Evolutionary conservation across 2,888 invertebrate genomes (phyloP), one percentile per base, ranked within the genome.

Genomic region (Calameuta filiformis): DNA sequence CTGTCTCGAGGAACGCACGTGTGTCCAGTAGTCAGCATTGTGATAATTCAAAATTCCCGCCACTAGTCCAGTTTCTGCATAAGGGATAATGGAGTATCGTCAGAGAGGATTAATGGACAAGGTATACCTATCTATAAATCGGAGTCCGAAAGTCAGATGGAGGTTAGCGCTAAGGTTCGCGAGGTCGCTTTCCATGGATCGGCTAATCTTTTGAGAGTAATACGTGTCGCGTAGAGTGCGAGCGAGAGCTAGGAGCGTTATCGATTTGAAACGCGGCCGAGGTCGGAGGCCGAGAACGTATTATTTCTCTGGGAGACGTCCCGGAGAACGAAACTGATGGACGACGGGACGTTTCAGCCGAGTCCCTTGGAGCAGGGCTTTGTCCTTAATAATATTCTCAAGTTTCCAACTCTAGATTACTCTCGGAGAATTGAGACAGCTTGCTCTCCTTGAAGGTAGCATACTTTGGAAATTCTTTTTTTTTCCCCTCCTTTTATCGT

Each of bases 211-310:
- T 23, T 56, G 23, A 56, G 56, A 23, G 56, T 56, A 56, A 56
- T 56, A 56, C 56, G 56, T 56, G 56, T 56, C 56, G 56, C 56
- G 23, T 56, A 56, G 23, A 56, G 56, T 56, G 56, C 56, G 23
- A 56, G 56, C 23, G 56, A 56, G 56, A 56, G 56, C 56, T 23
- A 56, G 56, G 76, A 78, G 79, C 80, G 81, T 82, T 85, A 87
- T 86, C 84, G 86, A 86, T 85, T 84, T 34, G 73, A 78, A 80
- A 80, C 31, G 75, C 35, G 69, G 33, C 74, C 75, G 75, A 79
- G 76, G 75, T 80, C 76, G 75, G 78, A 69, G 74, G 69, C 75
- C 69, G 69, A 77, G 78, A 80, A 75, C 77, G 76, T 83, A 77
- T 83, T 79, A 83, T 84, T 81, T 79, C 76, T 74, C 75, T 23